phyloP scores from a whole-genome alignment of 2,797 vertebrate species.

The Acridotheres tristis region DNA sequence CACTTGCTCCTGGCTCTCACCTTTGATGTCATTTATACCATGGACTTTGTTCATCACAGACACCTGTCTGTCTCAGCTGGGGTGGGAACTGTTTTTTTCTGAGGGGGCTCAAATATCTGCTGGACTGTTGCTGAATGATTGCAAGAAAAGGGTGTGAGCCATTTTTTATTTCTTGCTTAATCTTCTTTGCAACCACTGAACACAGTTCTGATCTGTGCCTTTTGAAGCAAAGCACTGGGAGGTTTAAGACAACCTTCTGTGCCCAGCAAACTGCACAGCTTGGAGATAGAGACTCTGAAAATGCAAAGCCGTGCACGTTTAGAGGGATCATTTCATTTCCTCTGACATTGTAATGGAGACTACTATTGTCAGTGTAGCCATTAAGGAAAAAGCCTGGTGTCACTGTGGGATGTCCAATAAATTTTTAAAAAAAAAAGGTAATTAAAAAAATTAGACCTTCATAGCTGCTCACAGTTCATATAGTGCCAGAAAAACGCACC shows the following conservation, averaged over 20 bases:
- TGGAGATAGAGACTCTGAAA: neutral
- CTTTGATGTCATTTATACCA: neutral
- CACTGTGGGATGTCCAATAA: neutral
- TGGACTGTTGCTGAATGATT: neutral
- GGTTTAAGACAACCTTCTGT: slow-evolving; percentile 17
- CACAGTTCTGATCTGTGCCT: neutral
- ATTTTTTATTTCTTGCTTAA: neutral
- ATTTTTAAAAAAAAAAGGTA: neutral
- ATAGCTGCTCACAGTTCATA: neutral
- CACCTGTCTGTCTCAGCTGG: neutral
- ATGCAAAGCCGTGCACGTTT: neutral
- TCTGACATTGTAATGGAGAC: neutral
- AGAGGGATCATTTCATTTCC: neutral
- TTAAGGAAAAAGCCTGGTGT: neutral
- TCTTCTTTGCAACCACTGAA: neutral
- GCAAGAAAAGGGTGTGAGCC: neutral
- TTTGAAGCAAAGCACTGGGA: slow-evolving; percentile 21
- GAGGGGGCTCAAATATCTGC: neutral
- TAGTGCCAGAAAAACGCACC: neutral
- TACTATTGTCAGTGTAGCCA: neutral
- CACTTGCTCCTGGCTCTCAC: neutral
- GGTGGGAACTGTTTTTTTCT: neutral
- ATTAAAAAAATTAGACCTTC: neutral
- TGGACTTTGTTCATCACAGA: neutral
- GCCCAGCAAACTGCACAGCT: neutral